These are phyloP conservation scores for Channa argus DNA, from an alignment of 2,113 vertebrate species.

Conservation along the genomic window DNA sequence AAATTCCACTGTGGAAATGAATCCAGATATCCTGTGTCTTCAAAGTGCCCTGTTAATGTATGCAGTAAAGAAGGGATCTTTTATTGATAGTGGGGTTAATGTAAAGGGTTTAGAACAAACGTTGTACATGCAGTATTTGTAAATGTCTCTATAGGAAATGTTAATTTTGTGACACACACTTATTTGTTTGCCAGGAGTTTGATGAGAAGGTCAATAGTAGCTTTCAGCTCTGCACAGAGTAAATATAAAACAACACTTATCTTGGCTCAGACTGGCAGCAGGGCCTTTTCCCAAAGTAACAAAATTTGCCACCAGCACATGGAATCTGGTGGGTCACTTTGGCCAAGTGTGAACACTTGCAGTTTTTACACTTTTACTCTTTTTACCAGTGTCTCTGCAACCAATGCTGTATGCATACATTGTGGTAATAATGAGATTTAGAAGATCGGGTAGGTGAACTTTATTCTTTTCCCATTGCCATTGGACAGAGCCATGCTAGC, in stretches of 20 bases:
- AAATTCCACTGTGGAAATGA: conserved; percentile 56
- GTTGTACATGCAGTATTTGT: too few relatives aligned
- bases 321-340: background rate
- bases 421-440: too few relatives aligned
- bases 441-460: too few relatives aligned
- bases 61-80: conserved; percentile 2
- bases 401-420: too few relatives aligned
- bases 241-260: conserved; percentile 3
- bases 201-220: background rate
- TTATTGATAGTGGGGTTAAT: background rate
- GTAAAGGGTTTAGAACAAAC: background rate
- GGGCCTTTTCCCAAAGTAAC: background rate
- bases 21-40: conserved; percentile 53
- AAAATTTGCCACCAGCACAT: background rate
- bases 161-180: background rate
- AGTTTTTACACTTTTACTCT: too few relatives aligned
- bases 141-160: background rate
- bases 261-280: background rate
- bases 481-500: too few relatives aligned
- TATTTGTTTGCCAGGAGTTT: background rate
- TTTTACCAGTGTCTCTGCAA: too few relatives aligned
- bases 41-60: conserved; percentile 14
- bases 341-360: too few relatives aligned
- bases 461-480: too few relatives aligned
- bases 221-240: background rate